Conservation (phyloP, 23 tunicate species). For the Ciona savignyi region DNA sequence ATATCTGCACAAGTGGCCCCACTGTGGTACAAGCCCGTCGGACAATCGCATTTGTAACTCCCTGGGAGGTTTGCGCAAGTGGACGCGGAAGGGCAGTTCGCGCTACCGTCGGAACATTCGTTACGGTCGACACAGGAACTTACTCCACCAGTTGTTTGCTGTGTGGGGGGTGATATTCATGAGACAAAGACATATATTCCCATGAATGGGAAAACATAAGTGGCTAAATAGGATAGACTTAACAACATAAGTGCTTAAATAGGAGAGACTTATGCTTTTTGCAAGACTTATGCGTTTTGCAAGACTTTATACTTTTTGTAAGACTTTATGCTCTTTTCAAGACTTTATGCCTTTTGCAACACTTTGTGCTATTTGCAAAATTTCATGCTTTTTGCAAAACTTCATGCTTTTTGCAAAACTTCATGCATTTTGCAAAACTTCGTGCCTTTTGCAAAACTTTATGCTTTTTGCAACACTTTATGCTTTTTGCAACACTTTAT, state of each 20-base stretch:
- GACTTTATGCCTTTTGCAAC: too few relatives aligned
- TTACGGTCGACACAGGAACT: slow-evolving; percentile 18
- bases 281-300: too few relatives aligned
- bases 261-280: too few relatives aligned
- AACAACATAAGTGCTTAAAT: too few relatives aligned
- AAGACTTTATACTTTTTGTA: too few relatives aligned
- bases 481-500: too few relatives aligned
- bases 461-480: too few relatives aligned
- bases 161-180: background rate
- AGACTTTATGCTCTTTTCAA: too few relatives aligned
- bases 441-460: too few relatives aligned
- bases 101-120: slow-evolving; percentile 16
- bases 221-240: too few relatives aligned
- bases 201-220: background rate
- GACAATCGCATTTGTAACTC: slow-evolving; percentile 34
- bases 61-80: slow-evolving; percentile 22
- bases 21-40: slow-evolving; percentile 4
- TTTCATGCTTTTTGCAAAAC: background rate
- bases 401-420: background rate
- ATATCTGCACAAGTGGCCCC: slow-evolving; percentile 7
- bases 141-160: background rate
- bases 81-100: slow-evolving; percentile 21
- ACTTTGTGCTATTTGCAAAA: too few relatives aligned
- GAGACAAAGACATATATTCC: background rate
- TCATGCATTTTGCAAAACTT: too few relatives aligned